Base-by-base conservation (phyloP, 1,140 invertebrate species). In the Listronotus oregonensis region DNA sequence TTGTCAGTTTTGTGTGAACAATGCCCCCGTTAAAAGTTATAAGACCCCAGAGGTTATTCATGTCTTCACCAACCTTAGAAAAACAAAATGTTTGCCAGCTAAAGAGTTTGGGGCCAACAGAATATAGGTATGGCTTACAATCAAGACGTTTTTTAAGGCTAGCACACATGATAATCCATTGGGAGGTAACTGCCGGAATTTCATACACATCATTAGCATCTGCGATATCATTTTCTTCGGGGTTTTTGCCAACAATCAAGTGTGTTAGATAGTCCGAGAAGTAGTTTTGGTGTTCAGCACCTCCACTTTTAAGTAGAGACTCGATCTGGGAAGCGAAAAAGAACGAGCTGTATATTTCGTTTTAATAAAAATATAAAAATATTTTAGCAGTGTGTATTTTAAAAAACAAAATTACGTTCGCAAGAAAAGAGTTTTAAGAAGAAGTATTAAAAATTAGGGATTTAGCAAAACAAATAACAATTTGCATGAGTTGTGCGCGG, bases 191-290 rank as follows among this genome's bases (percentile, higher is more conserved):
- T 65, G 92, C 91, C 56, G 93, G 92, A 46, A 95, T 89, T 77
- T 96, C 93, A 82, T 95, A 96, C 1, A 97, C 81, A 74, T 97
- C 94, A 78, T 89, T 90, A 9, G 93, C 93, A 80, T 93, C 93
- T 61, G 85, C 86, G 50, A 94, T 83, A 79, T 91, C 90, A 76
- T 85, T 89, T 77, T 94, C 90, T 68, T 87, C 83, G 49, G 89
- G 86, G 81, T 92, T 87, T 67, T 85, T 84, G 40, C 94, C 94
- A 71, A 90, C 90, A 76, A 96, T 92, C 69, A 94, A 83, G 83
- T 95, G 92, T 37, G 93, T 95, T 60, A 94, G 90, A 82, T 89
- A 92, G 78, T 95, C 91, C 66, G 89, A 89, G 64, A 95, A 86
- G 81, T 95, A 95, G 73, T 87, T 89, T 61, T 89, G 87, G 68